Base-by-base conservation (phyloP, 2,797 vertebrate species). In the Echiichthys vipera region DNA sequence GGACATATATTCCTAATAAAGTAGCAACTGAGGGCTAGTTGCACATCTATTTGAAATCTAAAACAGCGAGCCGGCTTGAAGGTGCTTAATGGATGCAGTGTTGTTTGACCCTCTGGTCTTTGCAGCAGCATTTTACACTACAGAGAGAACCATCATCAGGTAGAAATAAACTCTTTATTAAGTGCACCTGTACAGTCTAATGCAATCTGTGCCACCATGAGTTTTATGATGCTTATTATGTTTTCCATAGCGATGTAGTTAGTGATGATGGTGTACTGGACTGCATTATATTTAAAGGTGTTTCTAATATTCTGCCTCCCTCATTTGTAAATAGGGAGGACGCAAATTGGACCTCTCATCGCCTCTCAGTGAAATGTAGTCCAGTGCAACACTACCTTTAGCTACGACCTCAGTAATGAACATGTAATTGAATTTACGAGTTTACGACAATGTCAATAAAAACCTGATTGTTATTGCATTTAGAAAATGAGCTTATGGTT, bases 141-240 rank as follows among this genome's bases (percentile, higher is more conserved):
- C 13, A 50, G 1, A 5, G 9, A 43, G 30, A 57, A 25, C 3
- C 24, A 54, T n/a, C 50, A 36, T 18, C 22, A 40, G 20, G 25
- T 29, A 61, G 12, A 58, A 74, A 50, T 25, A 42, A 25, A 32
- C 46, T 55, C 50, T 56, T 57, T 25, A 49, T 57, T 22, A 49
- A 18, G 39, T 17, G 36, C 11, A 65, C 27, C 18, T 46, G 24
- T n/a, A 51, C 51, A 30, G 18, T 47, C 24, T 40, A 58, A 46
- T 18, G 22, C 9, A 49, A 22, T 6, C 15, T 36, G 36, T 7
- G 3, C 37, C 20, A n/a, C 18, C 29, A 36, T 49, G 5, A 40
- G 34, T 6, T 51, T 32, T 37, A 59, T 11, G 42, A 24, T 22
- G 65, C 34, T 17, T 39, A 13, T 24, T 6, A 17, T 49, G 22